Conservation (phyloP, 2,797 vertebrate genomes). For the Sebastes flavidus region DNA sequence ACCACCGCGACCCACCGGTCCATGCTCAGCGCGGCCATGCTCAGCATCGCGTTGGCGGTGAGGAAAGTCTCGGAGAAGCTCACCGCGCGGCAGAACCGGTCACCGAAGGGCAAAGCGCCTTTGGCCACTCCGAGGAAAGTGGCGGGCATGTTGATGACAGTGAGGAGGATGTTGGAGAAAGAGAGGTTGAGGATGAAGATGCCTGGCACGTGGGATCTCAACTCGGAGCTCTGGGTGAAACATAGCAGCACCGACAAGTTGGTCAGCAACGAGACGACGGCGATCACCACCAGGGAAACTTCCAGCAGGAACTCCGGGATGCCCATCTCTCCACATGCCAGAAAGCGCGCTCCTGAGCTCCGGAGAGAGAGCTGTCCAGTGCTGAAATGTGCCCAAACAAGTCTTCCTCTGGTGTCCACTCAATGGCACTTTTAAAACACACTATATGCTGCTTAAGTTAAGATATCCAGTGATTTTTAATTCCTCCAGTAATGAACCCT, state of each 20-base stretch:
- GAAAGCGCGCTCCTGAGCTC: neutral
- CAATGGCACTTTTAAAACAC: neutral
- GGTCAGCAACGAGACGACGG: constrained; percentile 79
- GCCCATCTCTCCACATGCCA: constrained; percentile 78
- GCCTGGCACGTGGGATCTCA: constrained; percentile 83
- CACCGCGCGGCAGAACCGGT: constrained; percentile 72
- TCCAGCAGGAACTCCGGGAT: constrained; percentile 83
- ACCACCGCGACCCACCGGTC: constrained; percentile 87
- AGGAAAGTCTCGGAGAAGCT: constrained; percentile 86
- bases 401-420: neutral
- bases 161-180: constrained; percentile 85
- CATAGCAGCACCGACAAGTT: constrained; percentile 85
- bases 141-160: constrained; percentile 82
- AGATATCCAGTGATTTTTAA: neutral
- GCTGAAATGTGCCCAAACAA: constrained; percentile 67
- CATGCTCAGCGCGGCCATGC: constrained; percentile 86
- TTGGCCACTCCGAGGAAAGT: constrained; percentile 78
- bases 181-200: constrained; percentile 85
- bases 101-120: constrained; percentile 72
- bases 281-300: constrained; percentile 79
- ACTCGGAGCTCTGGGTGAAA: constrained; percentile 83
- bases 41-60: constrained; percentile 83
- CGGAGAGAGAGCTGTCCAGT: constrained; percentile 78
- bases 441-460: neutral
- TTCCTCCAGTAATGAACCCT: neutral